These are phyloP conservation scores for Hyperoplus immaculatus DNA, from an alignment of 2,797 vertebrate species.

Conservation along the genomic window DNA sequence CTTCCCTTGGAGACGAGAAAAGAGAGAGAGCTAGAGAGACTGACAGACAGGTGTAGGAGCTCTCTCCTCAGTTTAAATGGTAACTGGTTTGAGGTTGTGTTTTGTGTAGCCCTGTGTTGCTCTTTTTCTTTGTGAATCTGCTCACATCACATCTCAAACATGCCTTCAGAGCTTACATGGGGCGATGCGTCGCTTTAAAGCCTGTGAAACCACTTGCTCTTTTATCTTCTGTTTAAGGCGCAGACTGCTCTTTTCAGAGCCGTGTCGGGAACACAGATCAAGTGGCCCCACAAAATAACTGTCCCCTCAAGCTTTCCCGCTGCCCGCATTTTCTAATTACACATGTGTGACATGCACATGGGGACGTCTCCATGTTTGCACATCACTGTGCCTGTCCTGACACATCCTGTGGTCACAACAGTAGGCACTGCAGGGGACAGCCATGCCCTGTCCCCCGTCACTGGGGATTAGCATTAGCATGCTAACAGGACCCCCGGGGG, in stretches of 20 bases:
- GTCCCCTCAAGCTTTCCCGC: constrained; percentile 71
- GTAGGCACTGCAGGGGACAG: constrained; percentile 77
- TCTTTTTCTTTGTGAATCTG: constrained; percentile 5
- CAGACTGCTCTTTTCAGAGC: constrained; percentile 75
- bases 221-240: constrained; percentile 65
- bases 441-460: constrained; percentile 81
- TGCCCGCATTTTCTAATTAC: constrained; percentile 82
- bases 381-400: constrained; percentile 81
- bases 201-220: constrained; percentile 75
- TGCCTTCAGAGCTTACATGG: constrained; percentile 30
- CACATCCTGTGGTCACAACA: constrained; percentile 80
- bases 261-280: constrained; percentile 58
- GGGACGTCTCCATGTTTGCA: constrained; percentile 80
- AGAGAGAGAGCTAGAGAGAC: constrained; percentile 50
- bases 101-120: background rate
- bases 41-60: constrained; percentile 66
- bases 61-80: constrained; percentile 18
- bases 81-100: constrained; percentile 10
- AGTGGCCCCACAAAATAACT: constrained; percentile 65
- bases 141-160: constrained; percentile 47
- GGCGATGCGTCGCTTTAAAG: constrained; percentile 59
- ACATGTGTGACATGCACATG: constrained; percentile 81
- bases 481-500: constrained; percentile 79
- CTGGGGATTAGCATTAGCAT: constrained; percentile 84
- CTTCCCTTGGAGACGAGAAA: constrained; percentile 82